Conservation (phyloP, 2,888 invertebrate species). For the Ophion obscuratus region DNA sequence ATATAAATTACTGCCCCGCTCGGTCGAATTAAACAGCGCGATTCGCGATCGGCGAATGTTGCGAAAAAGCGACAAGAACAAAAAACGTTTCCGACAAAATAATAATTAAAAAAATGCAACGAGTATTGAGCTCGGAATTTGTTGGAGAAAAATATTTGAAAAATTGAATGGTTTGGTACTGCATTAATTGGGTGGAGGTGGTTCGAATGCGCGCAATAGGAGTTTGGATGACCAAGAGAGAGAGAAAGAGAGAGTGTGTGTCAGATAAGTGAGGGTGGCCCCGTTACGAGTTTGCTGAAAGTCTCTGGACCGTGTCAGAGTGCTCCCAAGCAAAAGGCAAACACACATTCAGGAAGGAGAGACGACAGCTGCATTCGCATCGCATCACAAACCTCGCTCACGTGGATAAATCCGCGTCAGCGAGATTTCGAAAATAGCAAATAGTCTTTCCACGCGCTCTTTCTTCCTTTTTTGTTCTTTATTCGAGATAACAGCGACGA, state of each 20-base stretch:
- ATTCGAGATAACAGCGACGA: too few relatives aligned
- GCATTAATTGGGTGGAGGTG: background rate
- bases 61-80: background rate
- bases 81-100: background rate
- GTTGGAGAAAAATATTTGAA: background rate
- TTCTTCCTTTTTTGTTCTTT: too few relatives aligned
- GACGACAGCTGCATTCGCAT: slow-evolving; percentile 74
- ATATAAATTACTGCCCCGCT: slow-evolving; percentile 76
- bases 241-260: slow-evolving; percentile 27
- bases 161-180: background rate
- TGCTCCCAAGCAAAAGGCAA: slow-evolving; percentile 47
- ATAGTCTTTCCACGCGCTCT: slow-evolving; percentile 3
- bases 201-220: slow-evolving; percentile 41
- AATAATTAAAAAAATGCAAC: background rate
- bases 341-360: slow-evolving; percentile 58
- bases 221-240: slow-evolving; percentile 32
- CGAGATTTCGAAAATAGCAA: slow-evolving; percentile 40
- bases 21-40: slow-evolving; percentile 76
- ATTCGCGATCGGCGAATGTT: slow-evolving; percentile 65
- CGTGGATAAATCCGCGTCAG: background rate
- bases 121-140: background rate
- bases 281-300: slow-evolving; percentile 55
- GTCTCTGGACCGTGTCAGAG: slow-evolving; percentile 60
- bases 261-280: slow-evolving; percentile 63
- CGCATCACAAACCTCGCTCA: slow-evolving; percentile 45